These are phyloP conservation scores for Cataglyphis rosenhaueri DNA, from an alignment of 2,888 invertebrate genomes.

Conservation along the genomic window DNA sequence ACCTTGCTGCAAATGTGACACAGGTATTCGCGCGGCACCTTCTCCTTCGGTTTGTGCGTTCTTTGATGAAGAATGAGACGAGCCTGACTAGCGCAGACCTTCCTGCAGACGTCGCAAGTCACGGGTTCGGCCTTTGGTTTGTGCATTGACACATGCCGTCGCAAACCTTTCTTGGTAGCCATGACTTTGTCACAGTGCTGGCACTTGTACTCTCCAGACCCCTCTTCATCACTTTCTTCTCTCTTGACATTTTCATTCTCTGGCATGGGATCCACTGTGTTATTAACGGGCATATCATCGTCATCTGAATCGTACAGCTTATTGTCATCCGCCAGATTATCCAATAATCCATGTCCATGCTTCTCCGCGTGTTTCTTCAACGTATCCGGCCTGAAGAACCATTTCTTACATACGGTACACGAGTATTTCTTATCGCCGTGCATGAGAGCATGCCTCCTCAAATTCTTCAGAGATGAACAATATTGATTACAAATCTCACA, in stretches of 20 bases:
- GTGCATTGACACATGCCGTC: slow-evolving; percentile 84
- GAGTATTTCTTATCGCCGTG: slow-evolving; percentile 85
- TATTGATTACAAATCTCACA: slow-evolving; percentile 83
- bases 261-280: slow-evolving; percentile 46
- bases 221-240: slow-evolving; percentile 77
- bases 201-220: slow-evolving; percentile 82
- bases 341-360: slow-evolving; percentile 83
- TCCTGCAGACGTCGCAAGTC: slow-evolving; percentile 83
- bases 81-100: slow-evolving; percentile 83
- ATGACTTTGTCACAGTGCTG: slow-evolving; percentile 84
- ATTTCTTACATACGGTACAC: slow-evolving; percentile 84
- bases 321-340: slow-evolving; percentile 82
- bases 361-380: slow-evolving; percentile 84
- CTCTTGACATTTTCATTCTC: slow-evolving; percentile 73
- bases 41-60: slow-evolving; percentile 84
- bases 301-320: slow-evolving; percentile 84
- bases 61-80: slow-evolving; percentile 82
- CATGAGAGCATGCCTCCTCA: slow-evolving; percentile 82
- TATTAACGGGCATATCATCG: slow-evolving; percentile 64
- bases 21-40: slow-evolving; percentile 83
- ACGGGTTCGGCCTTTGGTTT: slow-evolving; percentile 84
- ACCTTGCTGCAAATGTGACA: slow-evolving; percentile 85
- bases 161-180: slow-evolving; percentile 84
- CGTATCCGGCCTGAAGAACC: slow-evolving; percentile 84
- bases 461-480: slow-evolving; percentile 82